Evolutionary conservation across 2,113 vertebrate species (phyloP).

Genomic region (Toxostoma redivivum): DNA sequence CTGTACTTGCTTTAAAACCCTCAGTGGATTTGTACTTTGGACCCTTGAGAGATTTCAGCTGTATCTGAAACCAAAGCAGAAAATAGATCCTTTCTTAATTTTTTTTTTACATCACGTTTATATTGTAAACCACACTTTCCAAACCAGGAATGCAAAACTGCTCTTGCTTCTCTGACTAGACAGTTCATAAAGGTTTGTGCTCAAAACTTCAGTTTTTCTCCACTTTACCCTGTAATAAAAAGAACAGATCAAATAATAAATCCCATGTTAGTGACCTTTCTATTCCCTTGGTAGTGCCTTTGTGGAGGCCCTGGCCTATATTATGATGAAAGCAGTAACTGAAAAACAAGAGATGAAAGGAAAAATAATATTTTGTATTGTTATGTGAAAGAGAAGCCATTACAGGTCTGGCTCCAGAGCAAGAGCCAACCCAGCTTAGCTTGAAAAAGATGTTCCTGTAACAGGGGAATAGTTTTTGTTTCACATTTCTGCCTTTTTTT

Average conservation of each 20-base stretch:
- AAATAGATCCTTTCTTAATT: neutral
- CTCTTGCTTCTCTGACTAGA: neutral
- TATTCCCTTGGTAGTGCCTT: neutral
- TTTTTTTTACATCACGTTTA: neutral
- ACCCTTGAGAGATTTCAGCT: neutral
- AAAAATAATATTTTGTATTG: slow-evolving; percentile 14
- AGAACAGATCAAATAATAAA: slow-evolving; percentile 4
- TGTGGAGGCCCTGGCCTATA: neutral
- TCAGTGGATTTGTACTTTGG: neutral
- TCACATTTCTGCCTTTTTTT: neutral
- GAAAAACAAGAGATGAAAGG: neutral
- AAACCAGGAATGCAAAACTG: neutral
- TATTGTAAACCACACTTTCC: neutral
- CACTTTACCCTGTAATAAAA: neutral
- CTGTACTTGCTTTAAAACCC: slow-evolving; percentile 15
- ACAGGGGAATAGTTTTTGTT: neutral
- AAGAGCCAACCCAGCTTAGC: neutral
- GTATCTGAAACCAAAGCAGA: neutral
- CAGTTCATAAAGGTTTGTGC: neutral
- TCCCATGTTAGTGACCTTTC: neutral
- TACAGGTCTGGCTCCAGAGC: slow-evolving; percentile 14
- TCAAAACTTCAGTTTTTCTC: neutral
- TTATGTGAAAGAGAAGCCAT: neutral
- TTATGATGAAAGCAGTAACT: neutral
- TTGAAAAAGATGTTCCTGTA: neutral